These are phyloP conservation scores for Gambelia wislizenii DNA, from an alignment of 2,797 vertebrate genomes.

Conservation along the genomic window DNA sequence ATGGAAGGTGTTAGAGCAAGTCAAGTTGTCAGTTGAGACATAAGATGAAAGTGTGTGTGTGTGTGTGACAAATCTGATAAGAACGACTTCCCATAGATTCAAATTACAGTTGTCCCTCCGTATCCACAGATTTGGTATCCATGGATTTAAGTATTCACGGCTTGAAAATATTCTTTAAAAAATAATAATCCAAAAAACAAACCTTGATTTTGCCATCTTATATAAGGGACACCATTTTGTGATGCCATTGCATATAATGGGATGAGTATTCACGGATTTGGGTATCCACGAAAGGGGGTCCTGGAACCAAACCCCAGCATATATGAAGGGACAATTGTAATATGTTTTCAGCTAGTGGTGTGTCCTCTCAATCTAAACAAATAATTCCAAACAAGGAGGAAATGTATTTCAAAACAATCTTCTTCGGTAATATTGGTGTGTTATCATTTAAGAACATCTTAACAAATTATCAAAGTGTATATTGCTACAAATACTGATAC, in stretches of 20 bases:
- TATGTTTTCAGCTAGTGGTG: slow-evolving; percentile 28
- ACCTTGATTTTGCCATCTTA: too few species aligned
- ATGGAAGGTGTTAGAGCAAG: slow-evolving; percentile 37
- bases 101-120: too few species aligned
- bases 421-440: slow-evolving; percentile 46
- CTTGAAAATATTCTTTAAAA: too few species aligned
- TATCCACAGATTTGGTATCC: too few species aligned
- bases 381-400: slow-evolving; percentile 34
- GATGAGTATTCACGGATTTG: too few species aligned
- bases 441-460: slow-evolving; percentile 51
- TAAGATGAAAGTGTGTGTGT: slow-evolving; percentile 43
- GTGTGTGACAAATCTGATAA: slow-evolving; percentile 31
- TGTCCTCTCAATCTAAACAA: slow-evolving; percentile 54
- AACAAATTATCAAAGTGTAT: not conserved
- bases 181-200: too few species aligned
- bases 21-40: slow-evolving; percentile 40
- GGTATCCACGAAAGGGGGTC: too few species aligned
- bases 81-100: slow-evolving; percentile 2
- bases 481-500: not conserved
- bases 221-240: too few species aligned
- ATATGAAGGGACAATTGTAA: too few species aligned
- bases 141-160: too few species aligned
- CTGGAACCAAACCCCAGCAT: too few species aligned
- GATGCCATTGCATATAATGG: too few species aligned
- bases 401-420: slow-evolving; percentile 61